Conservation (phyloP, 2,888 invertebrate species). For the Agrotis clavis region DNA sequence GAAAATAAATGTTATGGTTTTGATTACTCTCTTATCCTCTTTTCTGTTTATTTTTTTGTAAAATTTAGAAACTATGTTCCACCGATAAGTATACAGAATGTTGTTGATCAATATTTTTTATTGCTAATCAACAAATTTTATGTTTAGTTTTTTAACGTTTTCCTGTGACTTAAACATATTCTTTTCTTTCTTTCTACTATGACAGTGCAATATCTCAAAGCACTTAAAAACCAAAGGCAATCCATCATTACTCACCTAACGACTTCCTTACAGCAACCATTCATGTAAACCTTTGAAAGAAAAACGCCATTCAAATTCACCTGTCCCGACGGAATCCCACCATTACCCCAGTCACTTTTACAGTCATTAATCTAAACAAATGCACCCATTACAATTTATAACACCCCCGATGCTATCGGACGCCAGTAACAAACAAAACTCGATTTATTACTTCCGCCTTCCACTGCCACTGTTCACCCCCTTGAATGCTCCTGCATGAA, state of each 20-base stretch:
- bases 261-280: background rate
- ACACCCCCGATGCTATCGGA: conserved; percentile 57
- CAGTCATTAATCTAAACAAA: conserved; percentile 52
- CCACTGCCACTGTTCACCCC: conserved; percentile 35
- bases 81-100: too few relatives aligned
- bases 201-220: background rate
- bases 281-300: background rate
- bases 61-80: too few relatives aligned
- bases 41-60: too few relatives aligned
- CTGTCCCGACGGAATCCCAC: conserved; percentile 31
- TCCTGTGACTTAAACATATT: too few relatives aligned
- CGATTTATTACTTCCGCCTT: conserved; percentile 64
- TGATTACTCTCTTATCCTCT: too few relatives aligned
- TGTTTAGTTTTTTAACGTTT: too few relatives aligned
- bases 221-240: background rate
- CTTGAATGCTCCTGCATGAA: conserved; percentile 55
- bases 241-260: conserved; percentile 15
- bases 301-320: conserved; percentile 24
- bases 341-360: conserved; percentile 30
- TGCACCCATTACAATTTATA: conserved; percentile 53
- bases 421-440: conserved; percentile 61
- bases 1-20: too few relatives aligned
- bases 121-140: background rate
- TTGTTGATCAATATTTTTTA: too few relatives aligned
- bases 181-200: background rate